Base-by-base conservation (phyloP, 1,140 invertebrate genomes). In the Bombus terrestris region DNA sequence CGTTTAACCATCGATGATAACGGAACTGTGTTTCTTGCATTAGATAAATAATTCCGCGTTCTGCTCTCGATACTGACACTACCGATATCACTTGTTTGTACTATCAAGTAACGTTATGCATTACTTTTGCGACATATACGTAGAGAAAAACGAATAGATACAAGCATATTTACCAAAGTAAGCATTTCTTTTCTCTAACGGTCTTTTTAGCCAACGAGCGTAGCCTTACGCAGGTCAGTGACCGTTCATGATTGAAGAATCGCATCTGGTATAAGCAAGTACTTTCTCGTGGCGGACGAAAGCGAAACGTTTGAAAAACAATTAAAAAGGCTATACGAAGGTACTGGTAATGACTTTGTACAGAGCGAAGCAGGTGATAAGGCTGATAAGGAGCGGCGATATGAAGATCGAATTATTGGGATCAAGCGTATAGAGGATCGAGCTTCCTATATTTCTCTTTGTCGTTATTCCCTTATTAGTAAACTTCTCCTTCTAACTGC, bases 181-280 rank as follows among this genome's bases (percentile, higher is more conserved):
- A 1, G 18, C 22, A 22, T 39, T 81, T 43, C 53, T 81, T 53
- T 35, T 18, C 1, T 8, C 10, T 73, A 81, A 73, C 69, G 69
- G 69, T 59, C 25, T 39, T 43, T 73, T 35, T 62, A 39, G n/a
- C 18, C 18, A 81, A 72, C 68, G 25, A 39, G 68, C 69, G 37
- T 37, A 81, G 47, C 69, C 53, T 43, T 73, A 22, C n/a, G n/a
- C n/a, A 8, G 53, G 69, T 81, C 80, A 62, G 22, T 81, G 53
- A 73, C 80, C 69, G 18, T 25, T 1, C 18, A 8, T 18, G n/a
- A 62, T 73, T 18, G 39, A 41, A 81, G n/a, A 43, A 62, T 43
- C 3, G 8, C 37, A 25, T 37, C 35, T 35, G 35, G 9, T 71
- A 0, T 53, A 22, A 22, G 5, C 47, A 53, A 53, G 6, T 39